A percentile compares a stretch with the other conserved stretches of the same genome.
phyloP scores from a whole-genome alignment of 2,888 invertebrate species.

The Esperia sulphurella region DNA sequence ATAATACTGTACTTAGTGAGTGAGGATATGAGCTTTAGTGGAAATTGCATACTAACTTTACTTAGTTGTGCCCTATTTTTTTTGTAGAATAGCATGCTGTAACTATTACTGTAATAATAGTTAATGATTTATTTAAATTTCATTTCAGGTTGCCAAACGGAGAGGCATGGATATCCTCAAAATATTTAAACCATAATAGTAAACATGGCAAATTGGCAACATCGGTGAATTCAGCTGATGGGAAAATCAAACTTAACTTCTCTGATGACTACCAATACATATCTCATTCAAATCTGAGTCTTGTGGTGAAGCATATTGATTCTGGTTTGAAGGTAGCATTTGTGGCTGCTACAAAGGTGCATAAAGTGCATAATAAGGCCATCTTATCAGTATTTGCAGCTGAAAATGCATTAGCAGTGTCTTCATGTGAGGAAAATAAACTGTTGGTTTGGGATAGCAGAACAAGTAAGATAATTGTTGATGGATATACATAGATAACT shows the following conservation, averaged over 20 bases:
- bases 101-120: too few species aligned
- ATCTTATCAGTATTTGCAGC: slow-evolving; percentile 80
- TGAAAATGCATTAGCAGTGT: slow-evolving; percentile 80
- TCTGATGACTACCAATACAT: slow-evolving; percentile 60
- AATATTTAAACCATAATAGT: slow-evolving; percentile 57
- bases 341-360: slow-evolving; percentile 70
- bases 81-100: too few species aligned
- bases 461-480: slow-evolving; percentile 57
- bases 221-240: slow-evolving; percentile 42
- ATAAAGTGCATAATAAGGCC: slow-evolving; percentile 66
- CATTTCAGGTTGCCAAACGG: slow-evolving; percentile 64
- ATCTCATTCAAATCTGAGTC: slow-evolving; percentile 54
- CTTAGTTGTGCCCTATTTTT: too few species aligned
- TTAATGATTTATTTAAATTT: too few species aligned
- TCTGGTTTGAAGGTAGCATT: slow-evolving; percentile 69
- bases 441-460: slow-evolving; percentile 82
- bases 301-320: slow-evolving; percentile 62
- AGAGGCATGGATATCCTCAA: slow-evolving; percentile 74
- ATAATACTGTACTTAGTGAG: too few species aligned
- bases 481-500: too few species aligned
- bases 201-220: slow-evolving; percentile 61
- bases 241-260: slow-evolving; percentile 60
- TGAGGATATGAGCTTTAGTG: too few species aligned
- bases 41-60: too few species aligned
- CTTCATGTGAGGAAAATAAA: slow-evolving; percentile 79